Evolutionary conservation across 2,113 vertebrate species (phyloP).

Genomic region (Macroglossus sobrinus): DNA sequence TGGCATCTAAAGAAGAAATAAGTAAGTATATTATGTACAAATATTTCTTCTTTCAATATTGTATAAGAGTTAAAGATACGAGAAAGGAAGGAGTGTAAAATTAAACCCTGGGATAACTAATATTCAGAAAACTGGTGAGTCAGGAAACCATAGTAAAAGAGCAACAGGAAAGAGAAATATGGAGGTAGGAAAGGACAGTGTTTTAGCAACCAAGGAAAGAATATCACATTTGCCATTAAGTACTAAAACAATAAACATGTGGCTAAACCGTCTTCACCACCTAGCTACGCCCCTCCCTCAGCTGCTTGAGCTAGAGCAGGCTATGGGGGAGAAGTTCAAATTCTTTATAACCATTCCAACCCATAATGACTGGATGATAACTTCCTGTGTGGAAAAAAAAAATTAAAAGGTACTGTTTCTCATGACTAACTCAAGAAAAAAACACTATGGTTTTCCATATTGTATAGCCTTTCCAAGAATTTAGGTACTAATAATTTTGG

Average conservation of each 20-base stretch:
- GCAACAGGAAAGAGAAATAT: background rate
- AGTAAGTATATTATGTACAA: background rate
- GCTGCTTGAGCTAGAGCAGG: background rate
- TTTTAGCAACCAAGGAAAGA: background rate
- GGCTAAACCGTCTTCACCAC: background rate
- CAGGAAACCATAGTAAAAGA: background rate
- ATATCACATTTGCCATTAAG: background rate
- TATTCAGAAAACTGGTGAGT: background rate
- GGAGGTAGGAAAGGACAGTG: background rate
- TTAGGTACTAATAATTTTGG: background rate
- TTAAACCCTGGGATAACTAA: background rate
- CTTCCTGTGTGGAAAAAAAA: background rate
- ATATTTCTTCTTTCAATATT: background rate
- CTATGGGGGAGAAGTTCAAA: background rate
- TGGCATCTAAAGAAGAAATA: background rate
- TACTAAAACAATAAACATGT: background rate
- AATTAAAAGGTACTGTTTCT: background rate
- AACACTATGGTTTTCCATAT: background rate
- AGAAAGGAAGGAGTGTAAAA: background rate
- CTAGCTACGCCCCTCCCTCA: fast-evolving
- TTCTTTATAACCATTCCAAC: background rate
- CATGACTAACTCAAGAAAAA: background rate
- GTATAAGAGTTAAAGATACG: background rate
- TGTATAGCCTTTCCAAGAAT: background rate
- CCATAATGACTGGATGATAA: background rate